Evolutionary conservation across 2,888 invertebrate species (phyloP).

Genomic region (Anarsia innoxiella): DNA sequence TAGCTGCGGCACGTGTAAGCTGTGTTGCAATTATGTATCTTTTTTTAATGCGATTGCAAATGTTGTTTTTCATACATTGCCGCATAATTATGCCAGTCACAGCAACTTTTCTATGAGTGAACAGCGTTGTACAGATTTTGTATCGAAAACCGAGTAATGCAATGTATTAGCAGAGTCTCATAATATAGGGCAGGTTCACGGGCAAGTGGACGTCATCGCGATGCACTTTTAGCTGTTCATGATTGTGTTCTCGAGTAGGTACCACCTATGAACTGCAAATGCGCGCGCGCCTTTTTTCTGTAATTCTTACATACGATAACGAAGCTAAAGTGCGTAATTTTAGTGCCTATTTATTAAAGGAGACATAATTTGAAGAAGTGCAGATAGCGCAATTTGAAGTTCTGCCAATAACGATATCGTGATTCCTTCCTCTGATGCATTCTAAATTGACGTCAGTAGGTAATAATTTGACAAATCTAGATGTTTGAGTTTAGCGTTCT

Average conservation of each 20-base stretch:
- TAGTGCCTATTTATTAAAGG: too few species aligned
- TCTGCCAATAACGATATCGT: too few species aligned
- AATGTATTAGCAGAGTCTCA: background rate
- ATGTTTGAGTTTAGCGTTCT: too few species aligned
- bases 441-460: too few species aligned
- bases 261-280: conserved; percentile 19
- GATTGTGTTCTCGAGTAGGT: conserved; percentile 10
- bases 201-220: conserved; percentile 29
- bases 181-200: conserved; percentile 31
- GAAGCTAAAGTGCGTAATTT: too few species aligned
- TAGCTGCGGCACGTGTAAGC: conserved; percentile 46
- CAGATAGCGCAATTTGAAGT: too few species aligned
- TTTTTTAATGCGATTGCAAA: conserved; percentile 5
- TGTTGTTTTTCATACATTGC: conserved; percentile 21
- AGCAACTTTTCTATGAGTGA: background rate
- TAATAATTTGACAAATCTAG: too few species aligned
- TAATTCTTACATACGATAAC: too few species aligned
- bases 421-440: too few species aligned
- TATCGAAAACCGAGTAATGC: background rate
- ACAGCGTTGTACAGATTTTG: background rate
- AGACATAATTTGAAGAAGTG: too few species aligned
- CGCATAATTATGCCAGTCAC: conserved; percentile 11
- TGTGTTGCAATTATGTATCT: conserved; percentile 9
- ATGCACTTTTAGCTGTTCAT: conserved; percentile 34
- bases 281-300: conserved; percentile 22